Base-by-base conservation (phyloP, 2,797 vertebrate species). In the Cyprinodon diabolis region DNA sequence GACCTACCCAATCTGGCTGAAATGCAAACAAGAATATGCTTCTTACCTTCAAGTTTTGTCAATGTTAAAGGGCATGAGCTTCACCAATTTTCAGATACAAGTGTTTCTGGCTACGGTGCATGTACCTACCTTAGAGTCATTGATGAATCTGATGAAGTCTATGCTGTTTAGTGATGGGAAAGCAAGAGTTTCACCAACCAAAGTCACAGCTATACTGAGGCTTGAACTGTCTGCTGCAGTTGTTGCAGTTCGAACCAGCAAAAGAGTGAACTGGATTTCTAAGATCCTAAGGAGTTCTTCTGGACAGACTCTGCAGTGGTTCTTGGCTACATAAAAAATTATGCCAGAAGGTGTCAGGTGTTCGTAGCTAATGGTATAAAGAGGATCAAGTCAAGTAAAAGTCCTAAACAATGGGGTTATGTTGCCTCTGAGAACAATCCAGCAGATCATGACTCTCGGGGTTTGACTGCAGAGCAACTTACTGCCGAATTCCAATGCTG, bases 121-220 rank as follows among this genome's bases (percentile, higher is more conserved):
- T 84, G 72, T 67, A 68, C 78, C 19, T 84, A 82, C 40, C 70
- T 89, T 1, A 2, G 43, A 75, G 69, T 51, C 14, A 69, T 72
- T 40, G 82, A 56, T 4, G 0, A 75, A 4, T 72, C 14, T 0
- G 8, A 75, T 1, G 6, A 84, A 71, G 74, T 86, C 19, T 65
- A 87, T 84, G 74, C 43, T 70, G 47, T 68, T 40, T 89, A 15
- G 68, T 86, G n/a, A 84, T 81, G 54, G 79, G 60, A 7, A 84
- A 86, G 15, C 71, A 74, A 83, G 79, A 74, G 79, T 87, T 15
- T 45, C 81, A 43, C 81, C 62, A 6, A 67, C 49, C 0, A 79
- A 69, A 6, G 54, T 80, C 30, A 81, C 48, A 2, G 85, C 78
- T 2, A 84, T 84, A 25, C 71, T 48, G 4, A 40, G 71, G 52